Base-by-base conservation (phyloP, 2,888 invertebrate species). In the Xanthorhoe spadicearia region DNA sequence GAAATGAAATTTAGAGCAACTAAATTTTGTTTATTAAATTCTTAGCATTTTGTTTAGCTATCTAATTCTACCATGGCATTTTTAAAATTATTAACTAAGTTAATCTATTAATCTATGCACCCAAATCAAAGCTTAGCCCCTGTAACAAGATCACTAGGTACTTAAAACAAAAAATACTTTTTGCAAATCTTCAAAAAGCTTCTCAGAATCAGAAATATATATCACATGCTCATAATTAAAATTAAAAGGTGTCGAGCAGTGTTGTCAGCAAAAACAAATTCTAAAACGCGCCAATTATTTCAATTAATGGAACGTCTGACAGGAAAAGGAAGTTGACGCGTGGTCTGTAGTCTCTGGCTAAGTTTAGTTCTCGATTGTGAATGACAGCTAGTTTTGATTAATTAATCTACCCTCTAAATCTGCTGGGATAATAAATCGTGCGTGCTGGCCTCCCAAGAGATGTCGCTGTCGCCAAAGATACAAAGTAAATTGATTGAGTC, bases 381-480 rank as follows among this genome's bases (percentile, higher is more conserved):
- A 77, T 88, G 92, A 90, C 92, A 88, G 91, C 84, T 83, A 85
- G 87, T 78, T 88, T 91, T 92, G 92, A 92, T 92, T 92, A 92
- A 93, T 93, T 92, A 92, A 92, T 92, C 87, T 80, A 83, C 83
- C 82, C 84, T 85, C 86, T 87, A 68, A 64, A 68, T 68, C 68
- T 64, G 83, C 56, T 64, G 83, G 81, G 82, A 90, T 90, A 89
- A 92, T 92, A 89, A 92, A 93, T 93, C 89, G 90, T 89, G 85
- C 87, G 83, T 85, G 77, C 74, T 77, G 87, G 86, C 92, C 92
- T 90, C 92, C 91, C 91, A 87, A 85, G 87, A 90, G 92, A 90
- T 89, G 92, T 92, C 92, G 83, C 88, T 87, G 81, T 79, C 82
- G 84, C 82, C 81, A 80, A 84, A 84, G 66, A 66, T 62, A 57